These are phyloP conservation scores for Drosophila tristis DNA, from an alignment of 1,140 invertebrate species.

Conservation along the genomic window DNA sequence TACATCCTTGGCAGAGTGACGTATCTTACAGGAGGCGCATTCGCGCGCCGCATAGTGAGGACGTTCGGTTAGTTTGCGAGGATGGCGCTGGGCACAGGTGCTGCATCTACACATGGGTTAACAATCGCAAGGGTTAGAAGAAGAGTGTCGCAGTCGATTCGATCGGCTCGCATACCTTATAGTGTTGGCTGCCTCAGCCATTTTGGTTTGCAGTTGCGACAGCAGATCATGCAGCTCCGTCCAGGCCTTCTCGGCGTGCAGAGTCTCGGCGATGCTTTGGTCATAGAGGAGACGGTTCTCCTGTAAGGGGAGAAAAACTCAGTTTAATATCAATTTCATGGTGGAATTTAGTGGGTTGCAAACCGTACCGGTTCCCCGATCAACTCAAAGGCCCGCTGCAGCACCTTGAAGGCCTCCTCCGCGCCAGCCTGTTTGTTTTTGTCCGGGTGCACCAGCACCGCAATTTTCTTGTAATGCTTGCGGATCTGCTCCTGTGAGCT, in stretches of 20 bases:
- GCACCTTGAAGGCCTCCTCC: slow-evolving; percentile 97
- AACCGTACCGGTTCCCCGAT: slow-evolving; percentile 94
- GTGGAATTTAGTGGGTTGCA: not conserved
- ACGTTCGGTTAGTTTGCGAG: slow-evolving; percentile 91
- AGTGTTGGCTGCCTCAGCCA: slow-evolving; percentile 96
- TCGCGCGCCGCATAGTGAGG: slow-evolving; percentile 95
- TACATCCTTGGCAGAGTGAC: slow-evolving; percentile 96
- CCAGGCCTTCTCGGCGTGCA: slow-evolving; percentile 93
- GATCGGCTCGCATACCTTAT: slow-evolving; percentile 86
- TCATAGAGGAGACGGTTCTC: slow-evolving; percentile 91
- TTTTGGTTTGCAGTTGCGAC: slow-evolving; percentile 95
- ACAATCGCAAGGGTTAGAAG: not conserved
- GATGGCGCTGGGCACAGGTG: slow-evolving; percentile 95
- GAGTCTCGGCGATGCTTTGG: slow-evolving; percentile 89
- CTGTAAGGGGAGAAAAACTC: slow-evolving; percentile 84
- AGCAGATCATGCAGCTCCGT: slow-evolving; percentile 92
- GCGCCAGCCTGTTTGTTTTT: slow-evolving; percentile 97
- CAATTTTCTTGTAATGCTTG: slow-evolving; percentile 96
- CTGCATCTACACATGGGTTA: slow-evolving; percentile 87
- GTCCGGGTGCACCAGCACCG: slow-evolving; percentile 96
- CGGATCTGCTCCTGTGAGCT: slow-evolving; percentile 97
- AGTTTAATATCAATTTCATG: not conserved
- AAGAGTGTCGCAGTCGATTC: too few relatives aligned
- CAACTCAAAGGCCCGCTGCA: slow-evolving; percentile 96
- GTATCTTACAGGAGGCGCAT: slow-evolving; percentile 94